These are phyloP conservation scores for Dasyurus viverrinus DNA, from an alignment of 2,113 vertebrate species.

Conservation along the genomic window DNA sequence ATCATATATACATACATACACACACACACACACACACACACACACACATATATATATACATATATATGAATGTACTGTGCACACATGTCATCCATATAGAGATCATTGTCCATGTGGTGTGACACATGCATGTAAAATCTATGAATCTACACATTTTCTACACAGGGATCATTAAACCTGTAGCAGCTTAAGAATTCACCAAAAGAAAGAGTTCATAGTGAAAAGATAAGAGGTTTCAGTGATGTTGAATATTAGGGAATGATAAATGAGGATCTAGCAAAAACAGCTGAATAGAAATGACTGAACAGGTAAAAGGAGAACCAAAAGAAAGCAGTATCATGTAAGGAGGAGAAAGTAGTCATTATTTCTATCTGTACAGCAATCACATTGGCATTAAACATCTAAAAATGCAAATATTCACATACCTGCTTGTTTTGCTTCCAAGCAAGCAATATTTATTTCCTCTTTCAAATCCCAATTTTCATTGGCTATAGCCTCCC, in stretches of 20 bases:
- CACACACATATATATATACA: not conserved
- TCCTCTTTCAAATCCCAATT: conserved; percentile 97
- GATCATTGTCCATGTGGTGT: not conserved
- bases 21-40: not conserved
- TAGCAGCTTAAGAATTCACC: not conserved
- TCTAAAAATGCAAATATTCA: conserved; percentile 29
- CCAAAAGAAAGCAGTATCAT: not conserved
- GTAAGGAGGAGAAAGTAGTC: not conserved
- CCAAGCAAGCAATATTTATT: conserved; percentile 95
- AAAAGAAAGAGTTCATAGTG: not conserved
- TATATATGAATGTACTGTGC: not conserved
- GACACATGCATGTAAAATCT: too few relatives aligned
- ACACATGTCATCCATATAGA: not conserved
- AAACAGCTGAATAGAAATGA: not conserved
- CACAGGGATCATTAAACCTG: not conserved
- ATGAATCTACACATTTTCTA: not conserved
- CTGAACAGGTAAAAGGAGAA: not conserved
- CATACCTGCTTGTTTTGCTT: conserved; percentile 95
- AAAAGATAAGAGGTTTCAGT: not conserved
- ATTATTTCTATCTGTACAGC: not conserved
- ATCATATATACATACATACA: not conserved
- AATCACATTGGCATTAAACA: conserved; percentile 9
- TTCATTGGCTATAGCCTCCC: conserved; percentile 96
- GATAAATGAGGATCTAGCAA: not conserved
- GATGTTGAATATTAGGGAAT: not conserved